phyloP scores from a whole-genome alignment of 1,140 invertebrate species.

The Acromyrmex heyeri region DNA sequence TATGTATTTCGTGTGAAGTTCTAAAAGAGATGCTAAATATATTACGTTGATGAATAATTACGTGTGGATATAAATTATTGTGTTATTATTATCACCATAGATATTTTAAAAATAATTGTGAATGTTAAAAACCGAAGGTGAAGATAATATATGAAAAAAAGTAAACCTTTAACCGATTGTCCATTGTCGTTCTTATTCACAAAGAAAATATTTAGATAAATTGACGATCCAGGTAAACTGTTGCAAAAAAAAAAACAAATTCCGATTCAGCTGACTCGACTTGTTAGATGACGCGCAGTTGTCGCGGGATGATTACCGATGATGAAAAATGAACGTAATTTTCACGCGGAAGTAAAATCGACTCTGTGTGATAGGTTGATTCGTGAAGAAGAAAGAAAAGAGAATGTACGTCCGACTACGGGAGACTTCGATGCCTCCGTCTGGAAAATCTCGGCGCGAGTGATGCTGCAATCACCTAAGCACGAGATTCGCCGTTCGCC shows the following conservation, averaged over 20 bases:
- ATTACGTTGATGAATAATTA: background rate
- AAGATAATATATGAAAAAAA: background rate
- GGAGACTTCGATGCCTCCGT: slow-evolving; percentile 68
- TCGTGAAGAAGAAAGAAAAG: background rate
- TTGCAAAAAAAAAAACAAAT: background rate
- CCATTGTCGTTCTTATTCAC: background rate
- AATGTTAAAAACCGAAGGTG: background rate
- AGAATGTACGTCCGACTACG: slow-evolving; percentile 8
- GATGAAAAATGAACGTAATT: background rate
- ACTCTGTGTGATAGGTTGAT: slow-evolving; percentile 13
- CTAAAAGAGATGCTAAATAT: background rate
- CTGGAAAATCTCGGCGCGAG: slow-evolving; percentile 52
- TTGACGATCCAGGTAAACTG: background rate
- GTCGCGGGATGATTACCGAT: background rate
- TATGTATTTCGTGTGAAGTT: slow-evolving; percentile 6
- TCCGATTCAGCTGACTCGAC: background rate
- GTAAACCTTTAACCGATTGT: background rate
- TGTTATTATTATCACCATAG: too few species aligned
- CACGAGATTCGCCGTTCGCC: background rate
- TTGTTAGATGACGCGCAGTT: background rate
- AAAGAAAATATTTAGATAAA: background rate
- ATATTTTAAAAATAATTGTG: background rate
- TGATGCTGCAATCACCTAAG: slow-evolving; percentile 34
- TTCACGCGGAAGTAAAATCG: background rate
- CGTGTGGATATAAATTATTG: background rate